These are phyloP conservation scores for Sinosuthora webbiana DNA, from an alignment of 2,113 vertebrate genomes.

Conservation along the genomic window DNA sequence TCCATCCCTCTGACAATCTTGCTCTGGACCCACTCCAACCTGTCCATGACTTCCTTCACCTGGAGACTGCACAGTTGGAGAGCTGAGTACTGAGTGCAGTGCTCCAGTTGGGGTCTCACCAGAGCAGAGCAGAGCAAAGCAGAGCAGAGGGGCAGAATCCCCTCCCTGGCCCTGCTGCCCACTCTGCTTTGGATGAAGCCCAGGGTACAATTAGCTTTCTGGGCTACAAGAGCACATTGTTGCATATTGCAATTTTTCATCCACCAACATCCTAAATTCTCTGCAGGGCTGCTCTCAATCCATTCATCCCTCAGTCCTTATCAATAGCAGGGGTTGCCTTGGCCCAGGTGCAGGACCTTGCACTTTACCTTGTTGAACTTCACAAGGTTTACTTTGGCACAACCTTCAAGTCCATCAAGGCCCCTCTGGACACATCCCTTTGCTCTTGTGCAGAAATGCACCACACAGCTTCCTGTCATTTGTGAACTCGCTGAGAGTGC, in stretches of 20 bases:
- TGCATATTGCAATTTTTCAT: neutral
- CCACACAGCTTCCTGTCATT: neutral
- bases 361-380: neutral
- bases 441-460: neutral
- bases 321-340: neutral
- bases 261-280: neutral
- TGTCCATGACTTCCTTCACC: neutral
- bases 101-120: rapidly evolving
- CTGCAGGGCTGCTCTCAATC: neutral
- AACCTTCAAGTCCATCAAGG: neutral
- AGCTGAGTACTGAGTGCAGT: rapidly evolving
- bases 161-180: neutral
- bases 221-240: rapidly evolving
- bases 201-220: rapidly evolving
- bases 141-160: neutral
- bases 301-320: neutral
- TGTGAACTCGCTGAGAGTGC: neutral
- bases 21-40: neutral
- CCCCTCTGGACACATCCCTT: neutral
- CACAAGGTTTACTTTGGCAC: neutral
- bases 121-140: neutral
- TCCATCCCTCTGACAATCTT: neutral
- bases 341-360: neutral
- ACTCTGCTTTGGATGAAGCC: rapidly evolving
- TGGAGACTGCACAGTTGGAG: neutral